Evolutionary conservation across 2,113 vertebrate species (phyloP).

Genomic region (Edolisoma coerulescens): DNA sequence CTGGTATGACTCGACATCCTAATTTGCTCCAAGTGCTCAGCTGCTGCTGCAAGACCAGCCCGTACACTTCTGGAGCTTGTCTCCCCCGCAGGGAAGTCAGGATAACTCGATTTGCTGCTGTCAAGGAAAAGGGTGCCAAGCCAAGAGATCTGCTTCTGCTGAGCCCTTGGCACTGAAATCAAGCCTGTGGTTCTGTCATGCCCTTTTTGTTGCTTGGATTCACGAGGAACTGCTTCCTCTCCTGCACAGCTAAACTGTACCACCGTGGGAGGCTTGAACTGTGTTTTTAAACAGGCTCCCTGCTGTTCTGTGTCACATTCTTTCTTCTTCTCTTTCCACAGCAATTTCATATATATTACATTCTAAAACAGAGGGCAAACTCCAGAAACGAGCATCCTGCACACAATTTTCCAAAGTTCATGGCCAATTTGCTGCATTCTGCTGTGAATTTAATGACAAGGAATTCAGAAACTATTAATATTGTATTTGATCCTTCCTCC

Average conservation of each 20-base stretch:
- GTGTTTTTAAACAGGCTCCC: slow-evolving; percentile 59
- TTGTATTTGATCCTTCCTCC: background rate
- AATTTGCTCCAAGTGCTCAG: slow-evolving; percentile 48
- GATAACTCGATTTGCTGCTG: slow-evolving; percentile 49
- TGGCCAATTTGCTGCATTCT: slow-evolving; percentile 38
- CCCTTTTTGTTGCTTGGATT: slow-evolving; percentile 60
- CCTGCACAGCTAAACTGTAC: background rate
- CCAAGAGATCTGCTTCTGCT: slow-evolving; percentile 46
- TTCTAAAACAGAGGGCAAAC: slow-evolving; percentile 54
- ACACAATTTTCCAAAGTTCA: slow-evolving; percentile 36
- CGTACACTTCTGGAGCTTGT: slow-evolving; percentile 14
- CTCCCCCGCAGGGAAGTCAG: background rate
- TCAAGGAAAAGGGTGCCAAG: slow-evolving; percentile 52
- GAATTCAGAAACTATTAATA: background rate
- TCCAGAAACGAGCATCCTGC: slow-evolving; percentile 37
- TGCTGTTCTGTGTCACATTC: slow-evolving; percentile 45
- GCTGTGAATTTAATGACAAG: slow-evolving; percentile 12
- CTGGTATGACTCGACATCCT: background rate
- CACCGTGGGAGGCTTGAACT: slow-evolving; percentile 12
- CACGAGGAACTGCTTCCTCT: slow-evolving; percentile 19
- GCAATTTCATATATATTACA: slow-evolving; percentile 51
- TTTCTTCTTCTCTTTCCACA: slow-evolving; percentile 39
- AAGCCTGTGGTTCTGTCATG: slow-evolving; percentile 44
- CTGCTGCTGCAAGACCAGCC: slow-evolving; percentile 33
- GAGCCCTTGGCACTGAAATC: slow-evolving; percentile 54